These are phyloP conservation scores for Pteromalus puparum DNA, from an alignment of 1,140 invertebrate genomes.

Conservation along the genomic window DNA sequence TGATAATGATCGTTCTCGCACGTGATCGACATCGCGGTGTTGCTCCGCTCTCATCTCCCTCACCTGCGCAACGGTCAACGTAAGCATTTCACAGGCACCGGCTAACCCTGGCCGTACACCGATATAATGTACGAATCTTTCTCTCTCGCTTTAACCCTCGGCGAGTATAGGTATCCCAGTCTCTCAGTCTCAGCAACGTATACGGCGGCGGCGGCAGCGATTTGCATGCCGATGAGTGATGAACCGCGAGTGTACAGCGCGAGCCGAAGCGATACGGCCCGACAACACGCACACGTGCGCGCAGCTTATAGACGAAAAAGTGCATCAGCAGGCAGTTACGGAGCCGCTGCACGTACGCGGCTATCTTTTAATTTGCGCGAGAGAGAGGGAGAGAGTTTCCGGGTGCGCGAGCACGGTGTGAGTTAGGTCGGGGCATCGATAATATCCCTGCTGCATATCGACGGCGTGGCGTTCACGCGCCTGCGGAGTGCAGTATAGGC, in stretches of 20 bases:
- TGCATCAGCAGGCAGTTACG: background rate
- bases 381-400: background rate
- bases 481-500: background rate
- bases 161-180: background rate
- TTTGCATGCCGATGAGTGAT: conserved; percentile 48
- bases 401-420: background rate
- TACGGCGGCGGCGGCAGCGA: conserved; percentile 14
- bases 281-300: conserved; percentile 16
- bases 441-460: background rate
- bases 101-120: background rate
- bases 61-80: background rate
- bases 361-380: conserved; percentile 44
- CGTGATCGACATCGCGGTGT: conserved; percentile 54
- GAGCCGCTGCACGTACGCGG: conserved; percentile 11
- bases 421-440: conserved; percentile 7
- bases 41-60: background rate
- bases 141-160: background rate
- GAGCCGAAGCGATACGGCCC: background rate
- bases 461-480: background rate
- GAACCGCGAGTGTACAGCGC: background rate
- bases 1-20: conserved; percentile 52
- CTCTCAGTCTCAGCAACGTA: background rate
- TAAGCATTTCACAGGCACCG: background rate
- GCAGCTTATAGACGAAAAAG: background rate
- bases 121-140: background rate